Evolutionary conservation across 2,797 vertebrate species (phyloP).

Genomic region (Nothura maculosa): DNA sequence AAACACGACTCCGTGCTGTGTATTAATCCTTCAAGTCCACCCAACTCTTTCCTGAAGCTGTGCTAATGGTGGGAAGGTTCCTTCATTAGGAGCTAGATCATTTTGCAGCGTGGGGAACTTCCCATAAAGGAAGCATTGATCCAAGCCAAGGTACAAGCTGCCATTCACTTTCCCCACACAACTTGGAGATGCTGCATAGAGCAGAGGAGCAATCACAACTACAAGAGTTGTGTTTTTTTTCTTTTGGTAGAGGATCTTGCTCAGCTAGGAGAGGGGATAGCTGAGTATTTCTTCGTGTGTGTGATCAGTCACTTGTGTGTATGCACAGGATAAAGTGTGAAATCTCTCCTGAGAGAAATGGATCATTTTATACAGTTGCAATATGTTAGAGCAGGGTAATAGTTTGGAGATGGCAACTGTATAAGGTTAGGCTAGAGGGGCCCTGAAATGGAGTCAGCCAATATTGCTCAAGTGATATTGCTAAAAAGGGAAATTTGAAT

Average conservation of each 20-base stretch:
- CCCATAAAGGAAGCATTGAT: neutral
- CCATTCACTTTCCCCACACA: accelerated
- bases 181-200: no score
- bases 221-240: neutral
- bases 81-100: neutral
- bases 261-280: neutral
- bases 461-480: neutral
- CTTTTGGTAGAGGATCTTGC: accelerated
- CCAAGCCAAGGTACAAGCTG: neutral
- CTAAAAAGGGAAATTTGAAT: neutral
- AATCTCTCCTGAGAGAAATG: neutral
- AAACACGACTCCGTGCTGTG: constrained; percentile 25
- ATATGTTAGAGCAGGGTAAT: neutral
- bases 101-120: neutral
- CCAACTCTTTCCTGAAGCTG: neutral
- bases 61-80: neutral
- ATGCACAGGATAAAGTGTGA: neutral
- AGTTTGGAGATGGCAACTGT: neutral
- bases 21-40: neutral
- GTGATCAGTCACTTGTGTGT: neutral
- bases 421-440: neutral
- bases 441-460: neutral
- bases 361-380: no score
- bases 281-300: accelerated
- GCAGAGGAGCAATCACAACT: neutral